phyloP scores from a whole-genome alignment of 2,888 invertebrate species.

The Desoria tigrina region DNA sequence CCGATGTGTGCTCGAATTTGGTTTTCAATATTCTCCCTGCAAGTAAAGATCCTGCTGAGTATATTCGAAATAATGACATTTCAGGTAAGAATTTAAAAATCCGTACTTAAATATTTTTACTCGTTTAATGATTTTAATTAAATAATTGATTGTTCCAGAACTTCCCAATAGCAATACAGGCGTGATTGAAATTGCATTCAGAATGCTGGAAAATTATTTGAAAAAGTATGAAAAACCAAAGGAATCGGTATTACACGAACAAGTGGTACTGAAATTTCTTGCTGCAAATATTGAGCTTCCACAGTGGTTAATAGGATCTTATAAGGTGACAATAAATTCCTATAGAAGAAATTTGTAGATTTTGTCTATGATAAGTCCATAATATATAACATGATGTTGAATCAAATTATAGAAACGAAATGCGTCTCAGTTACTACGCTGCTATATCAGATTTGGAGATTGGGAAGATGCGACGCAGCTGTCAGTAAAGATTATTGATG shows the following conservation, averaged over 20 bases:
- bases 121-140: neutral
- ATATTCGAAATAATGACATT: constrained; percentile 47
- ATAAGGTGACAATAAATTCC: constrained; percentile 37
- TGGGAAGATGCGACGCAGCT: constrained; percentile 49
- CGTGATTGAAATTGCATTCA: constrained; percentile 43
- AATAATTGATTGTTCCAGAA: constrained; percentile 31
- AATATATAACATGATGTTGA: constrained; percentile 9
- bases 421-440: constrained; percentile 42
- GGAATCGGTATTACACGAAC: constrained; percentile 45
- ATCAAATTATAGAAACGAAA: constrained; percentile 41
- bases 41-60: constrained; percentile 47
- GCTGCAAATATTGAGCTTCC: constrained; percentile 40
- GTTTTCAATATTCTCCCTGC: constrained; percentile 42
- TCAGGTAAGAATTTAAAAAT: constrained; percentile 33
- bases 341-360: neutral
- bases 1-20: constrained; percentile 37
- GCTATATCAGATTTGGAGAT: constrained; percentile 45
- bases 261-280: constrained; percentile 42
- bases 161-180: constrained; percentile 45
- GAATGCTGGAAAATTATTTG: constrained; percentile 47
- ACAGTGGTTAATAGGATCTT: constrained; percentile 50
- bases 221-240: constrained; percentile 32
- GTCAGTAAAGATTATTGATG: constrained; percentile 47
- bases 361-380: neutral
- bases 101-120: neutral